Evolutionary conservation across 2,113 vertebrate genomes (phyloP), one percentile per base, ranked within the genome.

Genomic region (Deroptyus accipitrinus): DNA sequence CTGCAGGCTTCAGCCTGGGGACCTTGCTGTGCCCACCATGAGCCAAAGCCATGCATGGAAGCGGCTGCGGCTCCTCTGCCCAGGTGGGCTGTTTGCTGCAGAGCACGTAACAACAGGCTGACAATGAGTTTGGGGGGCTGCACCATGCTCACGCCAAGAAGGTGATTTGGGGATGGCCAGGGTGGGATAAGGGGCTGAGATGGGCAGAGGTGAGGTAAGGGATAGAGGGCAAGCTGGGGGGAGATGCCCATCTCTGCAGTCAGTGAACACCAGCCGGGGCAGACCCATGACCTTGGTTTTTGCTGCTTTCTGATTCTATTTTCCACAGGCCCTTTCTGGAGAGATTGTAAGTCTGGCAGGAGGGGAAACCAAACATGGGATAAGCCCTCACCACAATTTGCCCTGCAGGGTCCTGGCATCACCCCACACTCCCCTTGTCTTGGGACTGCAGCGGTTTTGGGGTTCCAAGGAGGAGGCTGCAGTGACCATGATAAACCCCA

Each of bases 61-160:
- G 52, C 0, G 1, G n/a, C 55, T 63, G 9, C 74, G 25, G 39
- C 52, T 61, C 44, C 57, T 55, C 42, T 79, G 51, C 31, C 17
- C 4, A 2, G 46, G 41, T 11, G 41, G 31, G 44, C 51, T 1
- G 5, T 46, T 13, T 28, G 28, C 54, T 0, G 1, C 41, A 13
- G 44, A 33, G 7, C 20, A 30, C 3, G 3, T 59, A 78, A 33
- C 6, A 5, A 24, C 27, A 25, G 18, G 54, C 3, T 3, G 3
- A 33, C 23, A 44, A 19, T 1, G 10, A 39, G 35, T 37, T 35
- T 0, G 0, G 41, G 46, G 6, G 24, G 67, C 9, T 7, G 54
- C 3, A 15, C 16, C 66, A 67, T 35, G 31, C 37, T 84, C 25
- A 20, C 22, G 17, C 39, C 31, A 13, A n/a, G 16, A 42, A 68